A percentile compares a stretch with the other conserved stretches of the same genome.
phyloP scores from a whole-genome alignment of 2,888 invertebrate species.

The Dorcus hopei region DNA sequence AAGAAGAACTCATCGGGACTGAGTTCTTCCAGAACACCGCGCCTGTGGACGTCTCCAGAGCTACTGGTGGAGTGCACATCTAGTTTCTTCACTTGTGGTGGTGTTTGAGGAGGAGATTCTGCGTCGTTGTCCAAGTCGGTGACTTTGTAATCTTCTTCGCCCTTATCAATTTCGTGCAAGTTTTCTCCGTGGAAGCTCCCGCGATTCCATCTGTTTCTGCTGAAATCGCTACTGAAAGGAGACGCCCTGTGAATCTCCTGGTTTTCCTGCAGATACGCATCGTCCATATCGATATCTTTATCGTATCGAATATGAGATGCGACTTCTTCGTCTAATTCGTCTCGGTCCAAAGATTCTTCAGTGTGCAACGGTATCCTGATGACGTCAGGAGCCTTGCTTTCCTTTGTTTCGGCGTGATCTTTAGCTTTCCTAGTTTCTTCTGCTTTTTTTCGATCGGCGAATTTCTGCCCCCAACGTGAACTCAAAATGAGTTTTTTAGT shows the following conservation, averaged over 20 bases:
- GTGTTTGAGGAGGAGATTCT: constrained; percentile 13
- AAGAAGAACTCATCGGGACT: constrained; percentile 86
- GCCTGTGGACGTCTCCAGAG: constrained; percentile 38
- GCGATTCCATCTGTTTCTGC: constrained; percentile 43
- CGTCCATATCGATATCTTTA: constrained; percentile 45
- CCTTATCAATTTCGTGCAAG: constrained; percentile 6
- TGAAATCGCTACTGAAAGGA: constrained; percentile 36
- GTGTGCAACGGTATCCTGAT: constrained; percentile 44
- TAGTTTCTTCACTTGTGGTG: constrained; percentile 12
- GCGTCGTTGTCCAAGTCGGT: constrained; percentile 16
- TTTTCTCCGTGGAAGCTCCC: constrained; percentile 41
- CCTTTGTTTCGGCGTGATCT: constrained; percentile 18
- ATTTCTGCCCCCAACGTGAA: constrained; percentile 51
- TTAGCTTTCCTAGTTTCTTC: constrained; percentile 29
- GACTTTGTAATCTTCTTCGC: constrained; percentile 31
- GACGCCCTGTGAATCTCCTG: constrained; percentile 51
- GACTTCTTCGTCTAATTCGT: constrained; percentile 25
- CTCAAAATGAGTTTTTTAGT: constrained; percentile 48
- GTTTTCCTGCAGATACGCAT: constrained; percentile 56
- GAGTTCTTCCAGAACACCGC: constrained; percentile 77
- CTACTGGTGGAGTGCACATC: constrained; percentile 18
- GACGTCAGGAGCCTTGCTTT: constrained; percentile 25
- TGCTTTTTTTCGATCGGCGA: constrained; percentile 39
- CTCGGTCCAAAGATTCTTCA: constrained; percentile 44
- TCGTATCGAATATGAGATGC: constrained; percentile 45